A percentile compares a stretch with the other conserved stretches of the same genome.
Conservation (phyloP, 1,140 invertebrate species). For the Bombus turneri region DNA sequence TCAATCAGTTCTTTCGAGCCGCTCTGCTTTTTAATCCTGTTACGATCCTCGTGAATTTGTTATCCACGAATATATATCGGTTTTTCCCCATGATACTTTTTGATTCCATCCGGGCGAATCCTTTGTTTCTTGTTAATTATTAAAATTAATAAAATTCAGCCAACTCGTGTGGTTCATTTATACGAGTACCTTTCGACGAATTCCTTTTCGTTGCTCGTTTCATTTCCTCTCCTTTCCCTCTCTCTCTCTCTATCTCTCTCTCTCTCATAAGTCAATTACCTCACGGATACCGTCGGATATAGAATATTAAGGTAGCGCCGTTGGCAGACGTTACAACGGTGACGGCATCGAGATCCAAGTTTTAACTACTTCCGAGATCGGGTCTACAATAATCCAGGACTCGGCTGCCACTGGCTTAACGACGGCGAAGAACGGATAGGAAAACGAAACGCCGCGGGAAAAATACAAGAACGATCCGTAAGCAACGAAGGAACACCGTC, state of each 20-base stretch:
- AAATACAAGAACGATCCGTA: conserved; percentile 20
- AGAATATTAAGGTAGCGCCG: conserved; percentile 67
- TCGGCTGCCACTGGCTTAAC: conserved; percentile 49
- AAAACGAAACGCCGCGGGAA: conserved; percentile 38
- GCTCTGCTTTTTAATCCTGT: conserved; percentile 34
- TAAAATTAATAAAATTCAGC: not conserved
- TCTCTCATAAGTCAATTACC: conserved; percentile 62
- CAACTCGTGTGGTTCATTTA: not conserved
- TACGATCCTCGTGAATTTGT: conserved; percentile 13
- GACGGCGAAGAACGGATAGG: conserved; percentile 14
- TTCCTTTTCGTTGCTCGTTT: not conserved
- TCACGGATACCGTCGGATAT: conserved; percentile 61
- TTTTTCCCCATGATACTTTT: not conserved
- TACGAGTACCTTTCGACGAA: not conserved
- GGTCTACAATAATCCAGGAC: conserved; percentile 63
- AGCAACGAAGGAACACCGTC: conserved; percentile 15
- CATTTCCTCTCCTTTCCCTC: not conserved
- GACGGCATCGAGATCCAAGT: conserved; percentile 56
- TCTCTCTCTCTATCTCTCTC: not conserved
- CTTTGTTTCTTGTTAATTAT: not conserved
- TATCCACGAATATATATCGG: not conserved
- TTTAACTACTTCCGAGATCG: conserved; percentile 71
- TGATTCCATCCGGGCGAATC: not conserved
- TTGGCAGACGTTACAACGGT: conserved; percentile 43
- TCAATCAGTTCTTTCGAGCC: conserved; percentile 21